Evolutionary conservation across 2,113 vertebrate genomes (phyloP).

Genomic region (Phasianus colchicus): DNA sequence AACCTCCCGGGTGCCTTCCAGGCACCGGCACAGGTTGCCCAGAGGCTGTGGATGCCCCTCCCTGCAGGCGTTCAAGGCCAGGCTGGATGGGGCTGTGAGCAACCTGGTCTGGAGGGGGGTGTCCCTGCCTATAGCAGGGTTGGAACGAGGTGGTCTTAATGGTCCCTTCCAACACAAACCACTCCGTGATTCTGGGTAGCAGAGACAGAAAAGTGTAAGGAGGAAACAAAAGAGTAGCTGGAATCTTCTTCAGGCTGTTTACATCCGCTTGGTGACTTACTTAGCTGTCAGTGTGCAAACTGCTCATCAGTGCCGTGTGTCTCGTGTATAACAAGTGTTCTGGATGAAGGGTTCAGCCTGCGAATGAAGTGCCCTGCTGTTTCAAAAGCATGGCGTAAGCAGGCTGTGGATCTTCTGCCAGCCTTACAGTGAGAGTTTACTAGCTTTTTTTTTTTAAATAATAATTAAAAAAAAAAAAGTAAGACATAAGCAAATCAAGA

Average conservation of each 20-base stretch:
- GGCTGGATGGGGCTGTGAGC: no score
- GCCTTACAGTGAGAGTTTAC: background rate
- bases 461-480: background rate
- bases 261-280: accelerated
- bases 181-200: background rate
- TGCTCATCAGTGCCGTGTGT: background rate
- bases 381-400: background rate
- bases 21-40: no score
- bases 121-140: no score
- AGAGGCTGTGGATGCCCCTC: no score
- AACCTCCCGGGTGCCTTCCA: no score
- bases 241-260: background rate
- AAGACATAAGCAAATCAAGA: background rate
- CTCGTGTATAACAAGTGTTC: background rate
- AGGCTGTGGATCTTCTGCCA: background rate
- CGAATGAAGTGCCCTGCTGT: background rate
- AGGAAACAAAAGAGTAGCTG: background rate
- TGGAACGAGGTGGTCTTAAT: no score
- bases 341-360: background rate
- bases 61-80: no score
- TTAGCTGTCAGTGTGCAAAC: background rate
- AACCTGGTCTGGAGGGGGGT: no score
- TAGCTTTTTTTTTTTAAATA: background rate
- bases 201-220: background rate
- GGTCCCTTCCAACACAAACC: no score